phyloP scores from a whole-genome alignment of 1,140 invertebrate genomes.

The Contarinia nasturtii region DNA sequence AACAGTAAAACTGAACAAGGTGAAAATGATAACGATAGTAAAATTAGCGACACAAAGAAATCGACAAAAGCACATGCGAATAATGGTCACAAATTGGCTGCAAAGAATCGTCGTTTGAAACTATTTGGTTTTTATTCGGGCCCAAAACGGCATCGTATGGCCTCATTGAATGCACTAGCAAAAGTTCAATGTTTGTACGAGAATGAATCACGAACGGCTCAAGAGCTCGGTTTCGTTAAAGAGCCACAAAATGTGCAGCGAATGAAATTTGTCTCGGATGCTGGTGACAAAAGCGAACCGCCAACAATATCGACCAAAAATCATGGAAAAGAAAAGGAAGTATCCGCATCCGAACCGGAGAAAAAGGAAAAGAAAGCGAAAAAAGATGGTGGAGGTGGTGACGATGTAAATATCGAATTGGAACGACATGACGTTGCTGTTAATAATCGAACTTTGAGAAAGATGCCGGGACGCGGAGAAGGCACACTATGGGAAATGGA shows the following conservation, averaged over 20 bases:
- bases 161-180: conserved; percentile 73
- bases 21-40: conserved; percentile 10
- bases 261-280: background rate
- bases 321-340: conserved; percentile 2
- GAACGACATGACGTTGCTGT: background rate
- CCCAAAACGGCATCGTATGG: conserved; percentile 63
- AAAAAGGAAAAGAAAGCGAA: conserved; percentile 9
- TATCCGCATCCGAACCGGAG: conserved; percentile 20
- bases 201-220: conserved; percentile 58
- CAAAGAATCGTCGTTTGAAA: background rate
- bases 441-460: conserved; percentile 34
- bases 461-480: conserved; percentile 51
- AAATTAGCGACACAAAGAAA: conserved; percentile 7
- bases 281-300: conserved; percentile 13
- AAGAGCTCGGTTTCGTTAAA: conserved; percentile 30
- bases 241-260: conserved; percentile 5
- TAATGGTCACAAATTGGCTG: background rate
- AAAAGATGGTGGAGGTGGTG: background rate
- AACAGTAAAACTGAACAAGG: background rate
- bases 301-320: conserved; percentile 7
- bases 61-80: background rate
- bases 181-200: conserved; percentile 84
- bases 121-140: conserved; percentile 18
- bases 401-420: background rate
- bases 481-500: conserved; percentile 68